phyloP scores from a whole-genome alignment of 1,140 invertebrate species.

The Schmidtea mediterranea region DNA sequence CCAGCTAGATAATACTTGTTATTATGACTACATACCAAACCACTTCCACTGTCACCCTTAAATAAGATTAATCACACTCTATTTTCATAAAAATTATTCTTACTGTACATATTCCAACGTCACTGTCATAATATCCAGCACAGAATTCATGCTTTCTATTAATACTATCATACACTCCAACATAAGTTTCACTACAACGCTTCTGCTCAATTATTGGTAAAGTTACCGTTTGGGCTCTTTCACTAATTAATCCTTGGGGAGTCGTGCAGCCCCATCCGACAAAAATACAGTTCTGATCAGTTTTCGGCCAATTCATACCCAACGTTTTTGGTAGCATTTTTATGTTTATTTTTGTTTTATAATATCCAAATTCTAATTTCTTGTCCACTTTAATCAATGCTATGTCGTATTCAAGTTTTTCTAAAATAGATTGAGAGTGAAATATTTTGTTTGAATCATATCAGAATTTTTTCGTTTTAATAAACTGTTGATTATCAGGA shows the following conservation, averaged over 20 bases:
- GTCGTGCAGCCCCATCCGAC: slow-evolving; percentile 3
- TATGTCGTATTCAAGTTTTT: too few relatives aligned
- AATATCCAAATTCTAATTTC: not conserved
- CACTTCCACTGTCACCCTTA: slow-evolving; percentile 1
- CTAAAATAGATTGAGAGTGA: too few relatives aligned
- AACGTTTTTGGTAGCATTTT: too few relatives aligned
- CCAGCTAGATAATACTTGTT: not conserved
- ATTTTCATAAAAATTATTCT: not conserved
- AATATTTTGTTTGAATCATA: too few relatives aligned
- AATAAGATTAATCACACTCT: too few relatives aligned
- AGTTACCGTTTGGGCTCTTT: not conserved
- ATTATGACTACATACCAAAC: not conserved
- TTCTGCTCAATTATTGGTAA: not conserved
- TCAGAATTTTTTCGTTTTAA: too few relatives aligned
- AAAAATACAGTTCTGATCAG: not conserved
- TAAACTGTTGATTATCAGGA: too few relatives aligned
- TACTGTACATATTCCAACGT: slow-evolving; percentile 1
- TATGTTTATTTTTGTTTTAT: not conserved
- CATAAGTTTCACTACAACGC: not conserved
- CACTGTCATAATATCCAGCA: not conserved
- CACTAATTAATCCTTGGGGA: not conserved
- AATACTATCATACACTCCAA: too few relatives aligned
- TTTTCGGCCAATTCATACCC: not conserved
- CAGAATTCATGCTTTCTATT: not conserved
- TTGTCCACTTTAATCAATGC: too few relatives aligned